Evolutionary conservation across 2,113 vertebrate genomes (phyloP), one percentile per base, ranked within the genome.

Genomic region (Tichodroma muraria): DNA sequence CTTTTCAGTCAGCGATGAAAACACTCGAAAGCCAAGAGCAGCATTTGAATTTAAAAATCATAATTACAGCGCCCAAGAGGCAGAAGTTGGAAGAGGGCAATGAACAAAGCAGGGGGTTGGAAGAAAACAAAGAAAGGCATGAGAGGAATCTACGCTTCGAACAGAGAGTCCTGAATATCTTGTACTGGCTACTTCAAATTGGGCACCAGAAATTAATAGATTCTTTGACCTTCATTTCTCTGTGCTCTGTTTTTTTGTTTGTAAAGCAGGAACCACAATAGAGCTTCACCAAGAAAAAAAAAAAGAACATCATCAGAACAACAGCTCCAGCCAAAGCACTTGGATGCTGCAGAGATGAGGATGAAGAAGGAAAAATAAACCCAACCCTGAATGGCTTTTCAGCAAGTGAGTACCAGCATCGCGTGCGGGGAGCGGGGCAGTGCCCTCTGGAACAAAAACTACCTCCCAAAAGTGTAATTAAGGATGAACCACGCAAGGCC

Each of bases 1-100:
- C 82, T 83, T 83, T 90, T 80, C 90, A 95, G 70, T 73, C 90
- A 42, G 60, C 0, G 2, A 93, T 49, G 92, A 93, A 94, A 97
- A 94, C 95, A 95, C 90, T 94, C 17, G 33, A 96, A 89, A 80
- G 17, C 80, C 40, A 93, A 94, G 83, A 93, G 91, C 88, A 79
- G 73, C 60, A 44, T 84, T 16, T 79, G 92, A 89, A 88, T 87
- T 84, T 65, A 86, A 92, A 88, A 92, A 89, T 78, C 44, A 8
- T 85, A 73, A 90, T 81, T 80, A 47, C 73, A 87, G 86, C 0
- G 37, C 49, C 92, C 77, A 75, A 84, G 56, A 68, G 72, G 90
- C 77, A 89, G 47, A 79, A 93, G 83, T 33, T 89, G 90, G 90
- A 89, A 86, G 77, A 93, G 61, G 88, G 73, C 90, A 90, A 75